Base-by-base conservation (phyloP, 2,113 vertebrate species). In the Symphodus melops region DNA sequence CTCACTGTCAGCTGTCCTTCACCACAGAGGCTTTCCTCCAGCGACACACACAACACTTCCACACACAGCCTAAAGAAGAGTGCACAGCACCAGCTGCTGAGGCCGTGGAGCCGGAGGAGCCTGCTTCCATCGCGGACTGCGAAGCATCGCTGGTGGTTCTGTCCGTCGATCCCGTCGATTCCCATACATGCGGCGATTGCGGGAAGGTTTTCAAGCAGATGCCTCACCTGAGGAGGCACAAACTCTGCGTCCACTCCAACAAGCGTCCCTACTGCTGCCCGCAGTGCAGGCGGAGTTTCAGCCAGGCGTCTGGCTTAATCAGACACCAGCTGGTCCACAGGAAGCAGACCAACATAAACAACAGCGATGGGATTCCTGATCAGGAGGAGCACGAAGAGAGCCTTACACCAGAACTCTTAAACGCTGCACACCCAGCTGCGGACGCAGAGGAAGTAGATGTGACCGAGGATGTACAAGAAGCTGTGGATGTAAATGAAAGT, bases 1-100 rank as follows among this genome's bases (percentile, higher is more conserved):
- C 86, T 25, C 68, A 82, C 52, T 95, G 94, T 63, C 84, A 79
- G 56, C 90, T 93, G 44, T 81, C 93, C 49, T 94, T 94, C 71
- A 93, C 93, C 1, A 88, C 92, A 1, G 88, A 92, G 85, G 68
- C 79, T 60, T 94, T 92, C 72, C 85, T 94, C 46, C 91, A 91
- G 51, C 72, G 86, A 16, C 94, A 95, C 10, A 63, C 79, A 1
- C 81, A 91, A 8, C 33, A 44, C 59, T 86, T 87, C 36, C 93
- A 94, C 83, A 17, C 63, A 0, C 73, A 61, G 58, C 69, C 77
- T 1, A 20, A 55, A 53, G 70, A 16, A 3, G 69, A 82, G 23
- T 3, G 19, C 3, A 6, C 37, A 3, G 2, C 56, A 44, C 9
- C 55, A 11, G 33, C 41, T 1, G n/a, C 41, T 2, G 78, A 87